phyloP scores from a whole-genome alignment of 2,888 invertebrate species.

The Zootermopsis nevadensis region DNA sequence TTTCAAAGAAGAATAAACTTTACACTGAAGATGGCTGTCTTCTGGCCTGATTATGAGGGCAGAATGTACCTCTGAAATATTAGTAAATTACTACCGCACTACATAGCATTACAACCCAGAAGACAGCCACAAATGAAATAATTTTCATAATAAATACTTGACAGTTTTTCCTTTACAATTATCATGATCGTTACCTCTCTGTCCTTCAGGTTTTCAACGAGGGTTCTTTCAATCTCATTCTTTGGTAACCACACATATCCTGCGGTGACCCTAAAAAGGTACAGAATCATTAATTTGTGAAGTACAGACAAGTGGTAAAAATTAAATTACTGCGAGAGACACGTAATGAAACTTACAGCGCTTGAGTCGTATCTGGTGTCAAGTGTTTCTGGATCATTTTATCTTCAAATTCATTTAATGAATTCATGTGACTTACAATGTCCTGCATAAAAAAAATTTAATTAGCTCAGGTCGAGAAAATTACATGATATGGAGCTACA shows the following conservation, averaged over 20 bases:
- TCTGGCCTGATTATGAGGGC: too few relatives aligned
- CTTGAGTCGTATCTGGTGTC: conserved; percentile 68
- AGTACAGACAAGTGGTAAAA: not conserved
- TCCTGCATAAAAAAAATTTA: conserved; percentile 65
- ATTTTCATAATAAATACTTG: too few relatives aligned
- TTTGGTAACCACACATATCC: conserved; percentile 76
- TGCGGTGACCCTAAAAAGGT: conserved; percentile 65
- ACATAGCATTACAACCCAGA: too few relatives aligned
- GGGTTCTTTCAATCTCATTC: conserved; percentile 70
- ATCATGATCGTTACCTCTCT: conserved; percentile 62
- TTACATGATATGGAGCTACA: too few relatives aligned
- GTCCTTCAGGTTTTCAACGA: conserved; percentile 74
- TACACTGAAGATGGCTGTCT: too few relatives aligned
- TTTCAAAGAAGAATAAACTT: too few relatives aligned
- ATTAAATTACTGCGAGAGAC: not conserved
- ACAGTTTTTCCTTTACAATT: too few relatives aligned
- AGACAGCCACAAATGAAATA: too few relatives aligned
- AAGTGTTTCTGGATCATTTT: conserved; percentile 73
- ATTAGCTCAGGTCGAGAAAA: not conserved
- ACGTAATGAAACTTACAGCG: conserved; percentile 46
- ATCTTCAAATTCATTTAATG: conserved; percentile 77
- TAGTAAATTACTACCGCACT: too few relatives aligned
- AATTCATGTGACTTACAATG: conserved; percentile 75
- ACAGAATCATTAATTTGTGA: not conserved
- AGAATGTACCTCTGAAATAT: too few relatives aligned